Base-by-base conservation (phyloP, 2,113 vertebrate genomes). In the Heterotilapia buettikoferi region DNA sequence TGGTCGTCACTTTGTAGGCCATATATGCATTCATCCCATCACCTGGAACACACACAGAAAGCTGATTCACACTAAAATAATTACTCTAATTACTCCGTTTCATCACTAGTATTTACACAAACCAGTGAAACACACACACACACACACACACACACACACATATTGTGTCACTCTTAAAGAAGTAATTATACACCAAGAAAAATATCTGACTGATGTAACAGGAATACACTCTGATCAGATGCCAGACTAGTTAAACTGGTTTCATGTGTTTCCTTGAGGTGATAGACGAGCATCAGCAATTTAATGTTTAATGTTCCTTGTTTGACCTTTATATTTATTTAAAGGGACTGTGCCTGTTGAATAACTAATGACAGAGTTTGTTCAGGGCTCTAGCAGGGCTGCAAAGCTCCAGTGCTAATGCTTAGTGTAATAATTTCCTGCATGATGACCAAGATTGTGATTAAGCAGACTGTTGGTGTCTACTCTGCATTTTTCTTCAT, bases 21-120 rank as follows among this genome's bases (percentile, higher is more conserved):
- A 99, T 99, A 89, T 98, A 99, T 16, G 98, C 98, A 91, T 99
- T 99, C 98, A 99, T 99, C 82, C 98, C 98, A 88, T 99, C 98
- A 43, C 98, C 98, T 99, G 81, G 80, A 36, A 90, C 89, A 90
- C 43, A 63, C 16, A 56, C 2, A 85, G 8, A 50, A 45, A 45
- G n/a, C 6, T 47, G 21, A 73, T 2, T 73, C 43, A 78, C 16
- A 50, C 43, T 29, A 21, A 78, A 47, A 78, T 12, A 78, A 29
- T 73, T 11, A 31, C 26, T 78, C 9, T 76, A 76, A 47, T 76
- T 1, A 47, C 71, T 47, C 24, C 10, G 18, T 73, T 73, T 18
- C 14, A 0, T 73, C 16, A 78, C 73, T 18, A 7, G 26, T 31
- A n/a, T 31, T 31, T 38, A 76, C 36, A 84, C 43, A 29, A 47